A percentile compares a stretch with the other conserved stretches of the same genome.
Conservation (phyloP, 2,888 invertebrate species). For the Polylopha cassiicola region DNA sequence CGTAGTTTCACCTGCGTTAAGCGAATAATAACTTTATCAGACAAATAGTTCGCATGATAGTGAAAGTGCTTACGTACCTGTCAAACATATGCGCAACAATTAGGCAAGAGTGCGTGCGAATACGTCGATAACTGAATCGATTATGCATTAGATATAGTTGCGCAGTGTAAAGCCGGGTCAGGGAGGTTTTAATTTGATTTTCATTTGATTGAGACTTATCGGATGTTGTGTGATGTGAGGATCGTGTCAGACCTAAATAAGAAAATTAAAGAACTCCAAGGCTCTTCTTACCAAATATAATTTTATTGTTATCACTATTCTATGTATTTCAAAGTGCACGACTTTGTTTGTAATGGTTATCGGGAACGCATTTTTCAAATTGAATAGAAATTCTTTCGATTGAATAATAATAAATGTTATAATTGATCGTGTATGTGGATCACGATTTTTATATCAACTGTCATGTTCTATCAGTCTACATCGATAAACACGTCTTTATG, state of each 20-base stretch:
- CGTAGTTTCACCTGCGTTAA: conserved; percentile 46
- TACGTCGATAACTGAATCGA: conserved; percentile 40
- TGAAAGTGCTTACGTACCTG: conserved; percentile 44
- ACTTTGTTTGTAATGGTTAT: too few relatives aligned
- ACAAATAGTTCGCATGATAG: conserved; percentile 30
- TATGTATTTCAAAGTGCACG: too few relatives aligned
- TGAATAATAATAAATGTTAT: conserved; percentile 9
- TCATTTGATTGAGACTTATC: conserved; percentile 11
- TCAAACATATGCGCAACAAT: conserved; percentile 21
- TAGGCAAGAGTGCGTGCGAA: conserved; percentile 37
- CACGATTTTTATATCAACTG: conserved; percentile 20
- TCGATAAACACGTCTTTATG: conserved; percentile 8
- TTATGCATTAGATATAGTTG: conserved; percentile 28
- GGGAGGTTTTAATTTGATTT: conserved; percentile 2
- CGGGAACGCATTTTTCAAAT: too few relatives aligned
- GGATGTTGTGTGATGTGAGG: background rate
- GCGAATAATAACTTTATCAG: conserved; percentile 14
- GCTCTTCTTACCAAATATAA: too few relatives aligned
- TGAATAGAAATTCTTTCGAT: conserved; percentile 2
- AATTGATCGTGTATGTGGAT: conserved; percentile 14
- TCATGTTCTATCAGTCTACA: conserved; percentile 13
- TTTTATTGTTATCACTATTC: too few relatives aligned
- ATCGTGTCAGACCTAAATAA: background rate
- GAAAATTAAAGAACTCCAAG: conserved; percentile 2
- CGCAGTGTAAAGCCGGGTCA: conserved; percentile 8